Evolutionary conservation across 2,113 vertebrate species (phyloP).

Genomic region (Crotalus viridis): DNA sequence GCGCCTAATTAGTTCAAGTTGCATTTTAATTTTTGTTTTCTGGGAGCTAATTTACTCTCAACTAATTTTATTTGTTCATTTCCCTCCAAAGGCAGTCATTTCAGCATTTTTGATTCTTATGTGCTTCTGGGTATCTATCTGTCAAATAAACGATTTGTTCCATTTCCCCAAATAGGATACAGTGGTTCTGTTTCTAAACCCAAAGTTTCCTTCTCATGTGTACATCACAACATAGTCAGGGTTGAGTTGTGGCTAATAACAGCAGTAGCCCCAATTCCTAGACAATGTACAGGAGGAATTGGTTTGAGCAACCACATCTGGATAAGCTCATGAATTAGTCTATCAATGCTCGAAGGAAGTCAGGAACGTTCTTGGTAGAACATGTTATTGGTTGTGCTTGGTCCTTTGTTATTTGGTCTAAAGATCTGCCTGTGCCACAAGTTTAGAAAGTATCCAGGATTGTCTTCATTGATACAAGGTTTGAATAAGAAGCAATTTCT

Average conservation of each 20-base stretch:
- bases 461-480: neutral
- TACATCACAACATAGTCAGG: neutral
- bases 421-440: neutral
- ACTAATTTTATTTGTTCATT: neutral
- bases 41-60: neutral
- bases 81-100: neutral
- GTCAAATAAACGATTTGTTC: neutral
- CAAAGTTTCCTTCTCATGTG: neutral
- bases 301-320: constrained; percentile 25
- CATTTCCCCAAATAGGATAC: neutral
- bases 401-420: neutral
- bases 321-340: neutral
- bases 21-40: neutral
- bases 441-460: neutral
- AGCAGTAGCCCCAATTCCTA: neutral
- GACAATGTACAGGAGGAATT: neutral
- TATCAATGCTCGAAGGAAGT: neutral
- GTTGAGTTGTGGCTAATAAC: neutral
- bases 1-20: neutral
- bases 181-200: neutral
- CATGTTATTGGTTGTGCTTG: neutral
- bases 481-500: neutral
- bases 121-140: neutral
- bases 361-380: neutral
- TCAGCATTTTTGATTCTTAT: neutral